A percentile compares a stretch with the other conserved stretches of the same genome.
Conservation (phyloP, 1,140 invertebrate species). For the Charaxes varanes region DNA sequence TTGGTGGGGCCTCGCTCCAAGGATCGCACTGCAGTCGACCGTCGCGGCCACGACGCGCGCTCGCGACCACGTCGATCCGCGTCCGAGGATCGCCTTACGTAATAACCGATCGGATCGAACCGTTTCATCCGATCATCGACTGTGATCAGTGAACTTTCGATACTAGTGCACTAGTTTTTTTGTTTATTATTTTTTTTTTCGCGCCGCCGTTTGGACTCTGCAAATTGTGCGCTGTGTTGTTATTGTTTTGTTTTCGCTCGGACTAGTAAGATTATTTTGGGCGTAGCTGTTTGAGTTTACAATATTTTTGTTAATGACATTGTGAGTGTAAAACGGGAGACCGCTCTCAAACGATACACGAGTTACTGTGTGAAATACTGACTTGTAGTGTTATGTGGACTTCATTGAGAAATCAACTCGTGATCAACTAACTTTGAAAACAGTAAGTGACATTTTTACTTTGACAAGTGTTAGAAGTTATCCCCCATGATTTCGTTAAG, state of each 20-base stretch:
- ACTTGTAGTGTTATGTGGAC: conserved; percentile 24
- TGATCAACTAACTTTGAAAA: conserved; percentile 5
- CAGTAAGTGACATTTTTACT: conserved; percentile 7
- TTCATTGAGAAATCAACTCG: conserved; percentile 10
- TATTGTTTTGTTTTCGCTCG: conserved; percentile 57
- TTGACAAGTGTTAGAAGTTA: background rate
- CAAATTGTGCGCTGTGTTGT: conserved; percentile 43
- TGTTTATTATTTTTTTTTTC: conserved; percentile 33
- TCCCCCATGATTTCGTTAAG: too few relatives aligned
- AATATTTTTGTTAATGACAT: conserved; percentile 32
- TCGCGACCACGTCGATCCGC: conserved; percentile 37
- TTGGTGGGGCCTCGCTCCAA: conserved; percentile 61
- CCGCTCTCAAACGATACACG: conserved; percentile 21
- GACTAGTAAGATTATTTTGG: conserved; percentile 44
- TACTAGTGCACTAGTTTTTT: conserved; percentile 27
- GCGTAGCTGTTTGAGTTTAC: conserved; percentile 49
- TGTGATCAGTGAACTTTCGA: conserved; percentile 51
- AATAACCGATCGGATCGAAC: conserved; percentile 57
- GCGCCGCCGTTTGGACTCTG: conserved; percentile 11
- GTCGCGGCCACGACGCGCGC: conserved; percentile 57
- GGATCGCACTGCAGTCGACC: conserved; percentile 70
- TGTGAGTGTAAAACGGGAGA: conserved; percentile 33
- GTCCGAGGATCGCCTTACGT: conserved; percentile 53
- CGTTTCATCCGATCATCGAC: conserved; percentile 58
- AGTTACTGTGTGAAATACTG: conserved; percentile 17